Percentiles rank a stretch among this genome's conserved stretches.
phyloP scores from a whole-genome alignment of 2,888 invertebrate species.

The Trachelus stipa region DNA sequence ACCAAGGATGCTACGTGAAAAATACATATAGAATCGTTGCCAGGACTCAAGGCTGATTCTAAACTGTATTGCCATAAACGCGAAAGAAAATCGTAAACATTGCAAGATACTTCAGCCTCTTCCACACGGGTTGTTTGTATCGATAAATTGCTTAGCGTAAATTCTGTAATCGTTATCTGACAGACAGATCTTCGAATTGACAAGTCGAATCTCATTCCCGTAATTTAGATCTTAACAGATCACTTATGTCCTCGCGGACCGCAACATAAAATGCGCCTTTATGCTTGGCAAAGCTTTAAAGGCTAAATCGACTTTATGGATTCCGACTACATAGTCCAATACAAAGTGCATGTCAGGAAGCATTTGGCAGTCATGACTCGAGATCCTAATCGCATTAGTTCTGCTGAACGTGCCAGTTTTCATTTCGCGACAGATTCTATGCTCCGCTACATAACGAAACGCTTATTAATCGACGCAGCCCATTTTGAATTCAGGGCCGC shows the following conservation, averaged over 20 bases:
- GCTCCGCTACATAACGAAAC: neutral
- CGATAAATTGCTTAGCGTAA: neutral
- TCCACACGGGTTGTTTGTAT: neutral
- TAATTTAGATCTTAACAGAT: neutral
- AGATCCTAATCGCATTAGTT: neutral
- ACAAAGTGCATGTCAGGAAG: neutral
- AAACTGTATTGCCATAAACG: slow-evolving; percentile 35
- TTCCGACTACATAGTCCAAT: neutral
- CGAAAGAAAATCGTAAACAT: slow-evolving; percentile 35
- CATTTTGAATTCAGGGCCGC: neutral
- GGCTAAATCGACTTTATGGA: neutral
- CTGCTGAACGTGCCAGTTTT: neutral
- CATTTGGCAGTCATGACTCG: neutral
- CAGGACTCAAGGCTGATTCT: slow-evolving; percentile 36
- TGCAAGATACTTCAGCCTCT: neutral
- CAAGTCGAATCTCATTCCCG: neutral
- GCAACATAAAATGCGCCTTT: neutral
- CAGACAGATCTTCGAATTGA: neutral
- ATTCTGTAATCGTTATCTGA: neutral
- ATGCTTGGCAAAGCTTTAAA: neutral
- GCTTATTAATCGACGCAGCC: neutral
- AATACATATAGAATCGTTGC: slow-evolving; percentile 36
- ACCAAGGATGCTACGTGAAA: slow-evolving; percentile 25
- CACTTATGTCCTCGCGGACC: neutral
- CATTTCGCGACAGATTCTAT: neutral